Percentiles rank a stretch among this genome's conserved stretches.
Conservation (phyloP, 1,140 invertebrate species). For the Drosophila paulistorum region DNA sequence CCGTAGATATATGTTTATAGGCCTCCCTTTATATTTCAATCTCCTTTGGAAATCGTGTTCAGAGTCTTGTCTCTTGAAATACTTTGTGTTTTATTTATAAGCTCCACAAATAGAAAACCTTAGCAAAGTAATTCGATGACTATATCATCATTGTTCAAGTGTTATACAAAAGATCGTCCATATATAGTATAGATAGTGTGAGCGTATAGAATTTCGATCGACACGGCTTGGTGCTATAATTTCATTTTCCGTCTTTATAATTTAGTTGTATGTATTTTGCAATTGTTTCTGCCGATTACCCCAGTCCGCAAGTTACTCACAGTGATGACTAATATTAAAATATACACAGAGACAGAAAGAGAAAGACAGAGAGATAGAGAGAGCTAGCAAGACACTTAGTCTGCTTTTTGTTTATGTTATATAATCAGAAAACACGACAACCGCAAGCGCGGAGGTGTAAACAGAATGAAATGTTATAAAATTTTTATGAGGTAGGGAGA, state of each 20-base stretch:
- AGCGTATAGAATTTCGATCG: slow-evolving; percentile 6
- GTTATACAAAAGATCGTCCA: not conserved
- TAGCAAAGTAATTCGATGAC: not conserved
- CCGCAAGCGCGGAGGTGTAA: slow-evolving; percentile 34
- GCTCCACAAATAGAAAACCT: too few relatives aligned
- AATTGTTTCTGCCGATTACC: slow-evolving; percentile 65
- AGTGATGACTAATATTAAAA: slow-evolving; percentile 6
- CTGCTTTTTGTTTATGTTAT: slow-evolving; percentile 56
- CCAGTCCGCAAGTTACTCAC: slow-evolving; percentile 7
- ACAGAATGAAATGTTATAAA: slow-evolving; percentile 43
- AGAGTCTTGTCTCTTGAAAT: too few relatives aligned
- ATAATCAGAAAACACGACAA: slow-evolving; percentile 31
- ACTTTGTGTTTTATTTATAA: too few relatives aligned
- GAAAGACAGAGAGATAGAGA: not conserved
- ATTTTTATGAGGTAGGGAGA: slow-evolving; percentile 30
- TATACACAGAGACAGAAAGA: not conserved
- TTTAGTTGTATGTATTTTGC: slow-evolving; percentile 21
- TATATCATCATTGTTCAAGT: not conserved
- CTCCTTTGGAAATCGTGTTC: too few relatives aligned
- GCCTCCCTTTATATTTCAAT: too few relatives aligned
- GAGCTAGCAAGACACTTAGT: slow-evolving; percentile 41
- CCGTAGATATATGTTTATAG: too few relatives aligned
- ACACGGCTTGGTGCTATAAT: not conserved
- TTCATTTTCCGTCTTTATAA: not conserved
- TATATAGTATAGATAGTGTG: not conserved